Percentiles rank a stretch among this genome's conserved stretches.
These are phyloP conservation scores for Pogonus chalceus DNA, from an alignment of 1,140 invertebrate species.

Conservation along the genomic window DNA sequence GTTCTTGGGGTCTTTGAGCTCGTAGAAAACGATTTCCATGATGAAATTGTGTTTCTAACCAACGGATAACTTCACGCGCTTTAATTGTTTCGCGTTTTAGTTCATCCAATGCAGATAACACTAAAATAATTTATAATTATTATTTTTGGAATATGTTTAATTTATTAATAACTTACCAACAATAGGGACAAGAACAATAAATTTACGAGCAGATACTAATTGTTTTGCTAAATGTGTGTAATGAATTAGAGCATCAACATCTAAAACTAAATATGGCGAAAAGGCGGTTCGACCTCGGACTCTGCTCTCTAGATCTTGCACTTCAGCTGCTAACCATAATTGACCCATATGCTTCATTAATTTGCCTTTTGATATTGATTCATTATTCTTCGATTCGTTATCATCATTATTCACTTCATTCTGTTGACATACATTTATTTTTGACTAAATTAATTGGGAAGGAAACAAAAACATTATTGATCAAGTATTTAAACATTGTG, in stretches of 20 bases:
- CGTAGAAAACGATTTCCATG: slow-evolving; percentile 72
- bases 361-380: slow-evolving; percentile 19
- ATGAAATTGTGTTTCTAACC: slow-evolving; percentile 78
- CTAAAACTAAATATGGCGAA: slow-evolving; percentile 66
- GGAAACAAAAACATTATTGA: neutral
- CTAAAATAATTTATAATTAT: slow-evolving; percentile 42
- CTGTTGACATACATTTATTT: neutral
- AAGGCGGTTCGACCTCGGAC: slow-evolving; percentile 37
- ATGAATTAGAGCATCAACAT: slow-evolving; percentile 58
- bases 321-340: slow-evolving; percentile 45
- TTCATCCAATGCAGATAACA: slow-evolving; percentile 76
- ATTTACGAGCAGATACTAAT: slow-evolving; percentile 61
- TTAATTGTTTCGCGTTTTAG: slow-evolving; percentile 66
- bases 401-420: neutral
- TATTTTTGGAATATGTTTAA: slow-evolving; percentile 10
- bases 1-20: slow-evolving; percentile 71
- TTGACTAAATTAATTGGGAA: neutral
- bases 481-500: too few species aligned
- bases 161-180: slow-evolving; percentile 44
- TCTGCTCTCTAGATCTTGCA: slow-evolving; percentile 45
- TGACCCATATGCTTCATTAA: slow-evolving; percentile 43
- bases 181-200: slow-evolving; percentile 69
- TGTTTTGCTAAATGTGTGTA: slow-evolving; percentile 67
- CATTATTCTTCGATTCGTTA: slow-evolving; percentile 4
- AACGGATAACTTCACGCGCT: slow-evolving; percentile 81